Evolutionary conservation across 2,113 vertebrate genomes (phyloP), one percentile per base, ranked within the genome.

Genomic region (Dicerorhinus sumatrensis): DNA sequence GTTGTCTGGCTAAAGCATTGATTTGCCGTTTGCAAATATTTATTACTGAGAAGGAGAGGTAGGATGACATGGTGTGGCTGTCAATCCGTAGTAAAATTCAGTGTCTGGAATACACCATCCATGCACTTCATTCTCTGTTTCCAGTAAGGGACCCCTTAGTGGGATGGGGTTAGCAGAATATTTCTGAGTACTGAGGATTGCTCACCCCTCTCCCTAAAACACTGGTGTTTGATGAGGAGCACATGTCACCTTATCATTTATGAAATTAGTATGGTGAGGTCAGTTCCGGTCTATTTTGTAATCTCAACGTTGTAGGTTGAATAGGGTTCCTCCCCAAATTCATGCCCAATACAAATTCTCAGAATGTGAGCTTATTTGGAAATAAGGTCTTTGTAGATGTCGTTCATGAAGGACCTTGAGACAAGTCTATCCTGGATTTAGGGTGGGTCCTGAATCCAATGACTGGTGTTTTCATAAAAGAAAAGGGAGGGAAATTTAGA

Each of bases 191-290:
- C 36, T 16, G 36, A 51, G 17, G 46, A 9, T 17, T 6, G 31
- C 21, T 85, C 14, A 8, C 36, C 17, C 27, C 12, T 58, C 7
- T 58, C n/a, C 31, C 29, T 11, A n/a, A 75, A 42, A 75, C 13
- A 31, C 29, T 25, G 4, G 31, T 8, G 2, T 27, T 13, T 54
- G 31, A 33, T 54, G 29, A 9, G 62, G 29, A 23, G 1, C 11
- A 1, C 6, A 11, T 12, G 14, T 46, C 11, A 0, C 39, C 46
- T n/a, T 0, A 8, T 16, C 31, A 4, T 14, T 10, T n/a, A 25
- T 69, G 33, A 85, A 18, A n/a, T 3, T 16, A 17, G 21, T 51
- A 10, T 8, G 67, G 4, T 23, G 20, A 25, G 42, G 20, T 67
- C 29, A 9, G 31, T 4, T 27, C 14, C 13, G 17, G 2, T 18